Evolutionary conservation across 1,140 invertebrate genomes (phyloP).

Genomic region (Papilio polytes): DNA sequence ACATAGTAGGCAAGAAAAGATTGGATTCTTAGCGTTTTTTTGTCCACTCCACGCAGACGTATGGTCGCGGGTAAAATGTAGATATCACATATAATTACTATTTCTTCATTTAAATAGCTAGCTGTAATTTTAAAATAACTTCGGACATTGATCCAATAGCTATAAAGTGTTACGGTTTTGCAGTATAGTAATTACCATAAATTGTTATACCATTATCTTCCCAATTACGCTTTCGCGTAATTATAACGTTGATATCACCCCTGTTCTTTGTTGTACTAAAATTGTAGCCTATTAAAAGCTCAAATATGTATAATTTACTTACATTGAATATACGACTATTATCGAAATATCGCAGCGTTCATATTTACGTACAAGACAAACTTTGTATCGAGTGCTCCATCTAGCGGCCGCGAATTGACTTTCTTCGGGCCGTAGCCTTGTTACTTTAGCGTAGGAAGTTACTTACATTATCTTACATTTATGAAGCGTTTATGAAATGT

Average conservation of each 20-base stretch:
- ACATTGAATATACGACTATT: not conserved
- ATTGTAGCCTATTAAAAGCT: constrained; percentile 35
- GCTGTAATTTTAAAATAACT: not conserved
- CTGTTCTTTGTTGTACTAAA: not conserved
- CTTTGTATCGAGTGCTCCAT: not conserved
- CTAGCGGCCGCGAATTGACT: not conserved
- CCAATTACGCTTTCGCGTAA: not conserved
- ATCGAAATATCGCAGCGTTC: not conserved
- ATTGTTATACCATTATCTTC: not conserved
- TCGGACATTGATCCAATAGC: not conserved
- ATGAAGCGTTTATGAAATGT: not conserved
- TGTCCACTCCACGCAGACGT: too few species aligned
- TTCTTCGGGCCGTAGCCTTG: not conserved
- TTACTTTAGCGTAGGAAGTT: not conserved
- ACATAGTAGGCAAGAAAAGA: too few species aligned
- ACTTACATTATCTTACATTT: constrained; percentile 16
- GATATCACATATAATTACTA: too few species aligned
- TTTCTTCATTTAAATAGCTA: not conserved
- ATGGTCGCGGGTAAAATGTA: too few species aligned
- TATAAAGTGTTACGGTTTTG: not conserved
- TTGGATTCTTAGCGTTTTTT: too few species aligned
- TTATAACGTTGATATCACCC: not conserved
- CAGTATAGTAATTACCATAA: not conserved
- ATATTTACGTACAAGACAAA: not conserved
- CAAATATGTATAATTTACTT: not conserved